A percentile compares a stretch with the other conserved stretches of the same genome.
phyloP scores from a whole-genome alignment of 2,888 invertebrate genomes.

The Drosophila atroscutellata region DNA sequence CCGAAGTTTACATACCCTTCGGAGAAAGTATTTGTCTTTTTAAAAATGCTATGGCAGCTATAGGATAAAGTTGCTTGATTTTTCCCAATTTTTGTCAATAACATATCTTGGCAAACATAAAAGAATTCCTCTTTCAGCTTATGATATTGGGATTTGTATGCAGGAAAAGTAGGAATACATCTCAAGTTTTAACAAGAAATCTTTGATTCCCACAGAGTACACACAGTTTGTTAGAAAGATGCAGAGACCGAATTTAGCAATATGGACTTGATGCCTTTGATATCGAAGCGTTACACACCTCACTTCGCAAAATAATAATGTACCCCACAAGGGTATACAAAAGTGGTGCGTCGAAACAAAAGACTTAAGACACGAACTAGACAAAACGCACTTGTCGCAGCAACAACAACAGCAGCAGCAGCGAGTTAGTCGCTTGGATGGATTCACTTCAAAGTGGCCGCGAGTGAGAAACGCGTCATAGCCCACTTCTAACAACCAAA shows the following conservation, averaged over 20 bases:
- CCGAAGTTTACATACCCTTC: constrained; percentile 1
- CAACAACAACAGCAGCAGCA: constrained; percentile 11
- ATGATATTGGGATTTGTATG: neutral
- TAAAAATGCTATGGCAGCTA: neutral
- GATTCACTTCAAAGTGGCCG: constrained; percentile 58
- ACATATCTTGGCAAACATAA: neutral
- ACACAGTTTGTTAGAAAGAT: neutral
- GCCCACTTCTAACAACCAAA: constrained; percentile 73
- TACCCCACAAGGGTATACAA: neutral
- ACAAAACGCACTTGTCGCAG: constrained; percentile 66
- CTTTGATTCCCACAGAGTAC: neutral
- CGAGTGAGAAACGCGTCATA: constrained; percentile 49
- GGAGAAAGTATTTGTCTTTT: neutral
- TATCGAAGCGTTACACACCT: neutral
- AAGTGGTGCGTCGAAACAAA: constrained; percentile 47
- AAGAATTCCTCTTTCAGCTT: neutral
- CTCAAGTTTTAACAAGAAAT: neutral
- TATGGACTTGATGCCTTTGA: neutral
- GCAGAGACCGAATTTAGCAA: neutral
- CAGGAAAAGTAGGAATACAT: neutral
- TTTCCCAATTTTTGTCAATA: neutral
- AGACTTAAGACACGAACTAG: constrained; percentile 71
- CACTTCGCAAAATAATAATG: neutral
- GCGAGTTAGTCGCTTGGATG: constrained; percentile 31
- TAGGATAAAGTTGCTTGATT: neutral